These are phyloP conservation scores for Ctenodactylus gundi DNA, from an alignment of 2,113 vertebrate genomes.

Conservation along the genomic window DNA sequence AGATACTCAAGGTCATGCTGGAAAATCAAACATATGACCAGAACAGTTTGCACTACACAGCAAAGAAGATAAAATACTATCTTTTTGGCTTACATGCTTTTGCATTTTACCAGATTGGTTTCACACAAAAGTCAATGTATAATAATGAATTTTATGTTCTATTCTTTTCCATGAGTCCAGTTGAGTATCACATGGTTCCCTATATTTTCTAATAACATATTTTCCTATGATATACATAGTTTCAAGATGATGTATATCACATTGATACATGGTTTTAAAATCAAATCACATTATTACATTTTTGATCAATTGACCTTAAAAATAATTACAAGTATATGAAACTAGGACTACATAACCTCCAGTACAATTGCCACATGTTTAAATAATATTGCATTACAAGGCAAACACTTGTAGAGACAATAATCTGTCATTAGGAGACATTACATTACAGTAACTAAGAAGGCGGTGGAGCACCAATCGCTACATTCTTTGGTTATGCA, in stretches of 20 bases:
- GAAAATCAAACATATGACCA: background rate
- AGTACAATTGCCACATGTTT: background rate
- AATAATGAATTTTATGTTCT: background rate
- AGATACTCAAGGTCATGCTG: background rate
- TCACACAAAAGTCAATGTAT: background rate
- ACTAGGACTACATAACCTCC: background rate
- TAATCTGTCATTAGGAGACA: background rate
- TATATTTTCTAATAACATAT: background rate
- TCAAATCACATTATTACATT: slow-evolving; percentile 7
- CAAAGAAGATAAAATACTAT: background rate
- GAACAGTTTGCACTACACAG: background rate
- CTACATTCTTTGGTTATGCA: background rate
- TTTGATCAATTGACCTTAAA: slow-evolving; percentile 39
- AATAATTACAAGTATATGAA: background rate
- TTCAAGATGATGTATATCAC: slow-evolving; percentile 8
- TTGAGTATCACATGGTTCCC: background rate
- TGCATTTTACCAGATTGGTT: background rate
- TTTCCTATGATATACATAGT: background rate
- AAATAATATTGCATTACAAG: background rate
- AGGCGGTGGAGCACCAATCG: background rate
- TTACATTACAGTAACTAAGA: background rate
- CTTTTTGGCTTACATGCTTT: background rate
- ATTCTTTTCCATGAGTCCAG: background rate
- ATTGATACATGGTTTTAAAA: background rate
- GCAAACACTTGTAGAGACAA: background rate